A percentile compares a stretch with the other conserved stretches of the same genome.
Evolutionary conservation across 2,888 invertebrate species (phyloP).

Genomic region (Proisotoma minuta): DNA sequence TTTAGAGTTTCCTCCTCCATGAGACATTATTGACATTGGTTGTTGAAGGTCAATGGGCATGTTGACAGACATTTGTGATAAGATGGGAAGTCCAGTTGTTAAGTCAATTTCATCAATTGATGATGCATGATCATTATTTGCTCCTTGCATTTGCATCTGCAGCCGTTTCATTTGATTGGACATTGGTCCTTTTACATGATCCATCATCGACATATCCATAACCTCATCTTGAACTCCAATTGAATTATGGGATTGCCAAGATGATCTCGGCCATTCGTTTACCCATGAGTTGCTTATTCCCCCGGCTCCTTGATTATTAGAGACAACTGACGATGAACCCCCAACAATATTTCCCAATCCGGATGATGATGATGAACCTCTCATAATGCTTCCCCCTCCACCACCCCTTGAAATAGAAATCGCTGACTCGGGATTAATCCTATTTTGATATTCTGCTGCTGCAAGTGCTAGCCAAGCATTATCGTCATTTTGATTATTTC

Average conservation of each 20-base stretch:
- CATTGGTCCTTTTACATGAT: constrained; percentile 25
- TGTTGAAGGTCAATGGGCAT: constrained; percentile 46
- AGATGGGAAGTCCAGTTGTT: constrained; percentile 34
- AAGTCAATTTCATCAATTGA: constrained; percentile 41
- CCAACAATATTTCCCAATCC: constrained; percentile 6
- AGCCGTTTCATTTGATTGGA: constrained; percentile 6
- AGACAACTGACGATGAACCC: constrained; percentile 2
- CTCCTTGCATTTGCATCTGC: constrained; percentile 9
- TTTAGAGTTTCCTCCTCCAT: background rate
- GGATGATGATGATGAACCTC: constrained; percentile 9
- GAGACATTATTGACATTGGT: constrained; percentile 29
- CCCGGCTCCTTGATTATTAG: background rate
- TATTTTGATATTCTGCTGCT: constrained; percentile 34
- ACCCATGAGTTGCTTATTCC: constrained; percentile 25
- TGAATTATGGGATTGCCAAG: constrained; percentile 11
- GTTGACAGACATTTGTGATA: constrained; percentile 35
- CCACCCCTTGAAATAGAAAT: background rate
- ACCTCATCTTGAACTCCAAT: constrained; percentile 44
- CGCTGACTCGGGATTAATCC: constrained; percentile 14
- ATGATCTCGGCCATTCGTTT: constrained; percentile 29
- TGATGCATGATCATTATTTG: constrained; percentile 18
- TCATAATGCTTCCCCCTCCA: background rate
- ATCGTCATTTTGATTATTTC: constrained; percentile 31
- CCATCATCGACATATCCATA: constrained; percentile 46
- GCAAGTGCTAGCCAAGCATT: constrained; percentile 34